phyloP scores from a whole-genome alignment of 2,888 invertebrate genomes.

The Dorcus hopei region DNA sequence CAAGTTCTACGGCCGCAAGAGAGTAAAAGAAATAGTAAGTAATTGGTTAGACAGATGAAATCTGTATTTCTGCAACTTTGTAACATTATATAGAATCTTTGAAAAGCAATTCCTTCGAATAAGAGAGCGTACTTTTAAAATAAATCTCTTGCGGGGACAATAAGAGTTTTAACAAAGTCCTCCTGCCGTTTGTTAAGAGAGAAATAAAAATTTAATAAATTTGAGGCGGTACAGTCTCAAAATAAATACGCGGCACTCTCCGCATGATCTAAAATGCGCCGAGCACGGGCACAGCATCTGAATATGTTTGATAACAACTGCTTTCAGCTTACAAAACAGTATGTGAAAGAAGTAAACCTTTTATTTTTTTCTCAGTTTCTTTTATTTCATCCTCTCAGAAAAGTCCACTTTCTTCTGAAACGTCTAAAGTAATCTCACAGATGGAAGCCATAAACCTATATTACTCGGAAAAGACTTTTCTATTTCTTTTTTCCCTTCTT shows the following conservation, averaged over 20 bases:
- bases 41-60: constrained; percentile 21
- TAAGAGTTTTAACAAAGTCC: constrained; percentile 33
- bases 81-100: constrained; percentile 28
- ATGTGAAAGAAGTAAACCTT: constrained; percentile 38
- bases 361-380: constrained; percentile 39
- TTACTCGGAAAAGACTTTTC: constrained; percentile 51
- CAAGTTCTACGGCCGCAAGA: neutral
- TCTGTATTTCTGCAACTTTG: constrained; percentile 19
- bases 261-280: neutral
- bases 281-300: constrained; percentile 28
- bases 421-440: constrained; percentile 52
- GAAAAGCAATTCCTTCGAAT: constrained; percentile 24
- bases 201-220: constrained; percentile 46
- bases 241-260: constrained; percentile 25
- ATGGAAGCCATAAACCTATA: constrained; percentile 53
- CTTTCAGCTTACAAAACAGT: constrained; percentile 42
- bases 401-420: constrained; percentile 51
- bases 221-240: constrained; percentile 46
- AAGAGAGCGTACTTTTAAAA: constrained; percentile 32
- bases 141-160: constrained; percentile 31
- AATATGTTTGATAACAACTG: constrained; percentile 44
- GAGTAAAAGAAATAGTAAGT: constrained; percentile 11
- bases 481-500: constrained; percentile 50
- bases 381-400: constrained; percentile 41
- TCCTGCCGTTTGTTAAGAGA: constrained; percentile 29